Conservation (phyloP, 2,797 vertebrate species). For the Enoplosus armatus region DNA sequence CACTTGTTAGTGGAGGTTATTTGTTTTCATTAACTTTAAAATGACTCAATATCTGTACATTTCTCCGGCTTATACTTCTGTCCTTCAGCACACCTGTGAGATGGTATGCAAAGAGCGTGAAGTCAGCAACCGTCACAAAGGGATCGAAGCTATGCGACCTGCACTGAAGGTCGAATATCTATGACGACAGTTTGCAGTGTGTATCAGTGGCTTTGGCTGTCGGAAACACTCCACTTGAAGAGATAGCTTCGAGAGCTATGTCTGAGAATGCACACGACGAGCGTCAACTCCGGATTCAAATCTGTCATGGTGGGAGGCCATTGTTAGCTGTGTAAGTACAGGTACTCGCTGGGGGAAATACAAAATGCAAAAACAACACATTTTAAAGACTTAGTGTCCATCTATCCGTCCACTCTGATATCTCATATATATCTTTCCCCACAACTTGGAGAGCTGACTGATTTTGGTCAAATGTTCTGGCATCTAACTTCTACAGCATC, state of each 20-base stretch:
- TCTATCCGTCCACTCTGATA: background rate
- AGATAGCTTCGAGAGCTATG: constrained; percentile 48
- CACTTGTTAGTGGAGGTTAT: background rate
- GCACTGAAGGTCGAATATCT: constrained; percentile 56
- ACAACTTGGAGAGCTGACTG: background rate
- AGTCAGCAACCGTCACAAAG: constrained; percentile 16
- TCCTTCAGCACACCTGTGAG: background rate
- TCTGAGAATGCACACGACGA: constrained; percentile 66
- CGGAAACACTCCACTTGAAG: constrained; percentile 41
- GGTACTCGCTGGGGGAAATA: background rate
- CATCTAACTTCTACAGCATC: background rate
- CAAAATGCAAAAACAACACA: background rate
- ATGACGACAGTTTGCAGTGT: constrained; percentile 32
- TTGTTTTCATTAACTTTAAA: background rate
- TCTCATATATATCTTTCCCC: background rate
- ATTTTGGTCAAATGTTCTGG: too few species aligned
- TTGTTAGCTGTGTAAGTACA: background rate
- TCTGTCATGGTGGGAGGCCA: background rate
- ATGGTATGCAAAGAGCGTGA: background rate
- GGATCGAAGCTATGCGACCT: constrained; percentile 32
- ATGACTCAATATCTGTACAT: background rate
- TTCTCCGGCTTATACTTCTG: background rate
- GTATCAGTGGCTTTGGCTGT: constrained; percentile 20
- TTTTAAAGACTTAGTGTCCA: background rate
- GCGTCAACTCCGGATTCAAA: constrained; percentile 47